Base-by-base conservation (phyloP, 2,797 vertebrate genomes). In the Lepus oiostolus region DNA sequence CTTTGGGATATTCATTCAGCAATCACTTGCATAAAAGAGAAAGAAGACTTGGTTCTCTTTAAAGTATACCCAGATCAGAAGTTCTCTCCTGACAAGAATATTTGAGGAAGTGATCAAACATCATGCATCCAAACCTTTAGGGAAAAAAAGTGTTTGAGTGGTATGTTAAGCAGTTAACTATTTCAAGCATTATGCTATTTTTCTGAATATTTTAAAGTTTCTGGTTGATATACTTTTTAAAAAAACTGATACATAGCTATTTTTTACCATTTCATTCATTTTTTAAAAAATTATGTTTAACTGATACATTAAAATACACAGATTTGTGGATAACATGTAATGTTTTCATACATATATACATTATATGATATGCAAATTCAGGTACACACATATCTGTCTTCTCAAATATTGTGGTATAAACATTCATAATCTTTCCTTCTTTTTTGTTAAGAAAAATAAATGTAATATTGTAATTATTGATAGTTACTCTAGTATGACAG, bases 1-100 rank as follows among this genome's bases (percentile, higher is more conserved):
- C 30, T 74, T 70, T 92, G 5, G 52, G 79, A 88, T 38, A 85
- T 76, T 85, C 26, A 72, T 47, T 74, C 26, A 54, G 71, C 86
- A 71, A 83, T 82, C 60, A 38, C 7, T 67, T 50, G 10, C 75
- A 35, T 79, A 93, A 94, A 72, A 76, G 28, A 77, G 0, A 84
- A 91, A 89, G 21, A 79, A 8, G 2, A 90, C 32, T 77, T 92
- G 30, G 7, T 79, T 95, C 62, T 88, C 68, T 86, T 79, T 26
- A 47, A 94, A 70, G 12, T 4, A 60, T 30, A 65, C 22, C 70
- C 32, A 62, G 72, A 52, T 8, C 4, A 68, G n/a, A 88, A 71
- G 76, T 77, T 82, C 5, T 84, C 13, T 80, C 13, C 32, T 83
- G 28, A 79, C 12, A 90, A 93, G 28, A 94, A 24, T n/a, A 24